phyloP scores from a whole-genome alignment of 2,797 vertebrate species.

The Pseudochirops cupreus region DNA sequence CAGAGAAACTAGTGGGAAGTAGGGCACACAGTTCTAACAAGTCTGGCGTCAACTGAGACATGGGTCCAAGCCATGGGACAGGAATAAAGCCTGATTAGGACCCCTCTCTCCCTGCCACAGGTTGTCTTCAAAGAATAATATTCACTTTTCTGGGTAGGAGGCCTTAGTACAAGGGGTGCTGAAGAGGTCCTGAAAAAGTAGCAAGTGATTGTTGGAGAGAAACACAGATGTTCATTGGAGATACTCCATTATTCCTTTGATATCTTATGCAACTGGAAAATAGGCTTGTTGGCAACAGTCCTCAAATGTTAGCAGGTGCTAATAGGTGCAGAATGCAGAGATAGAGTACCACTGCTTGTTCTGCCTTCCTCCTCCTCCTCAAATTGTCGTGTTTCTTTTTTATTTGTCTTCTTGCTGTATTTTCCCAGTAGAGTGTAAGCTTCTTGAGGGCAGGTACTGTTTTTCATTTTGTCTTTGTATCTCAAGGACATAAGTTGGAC shows the following conservation, averaged over 20 bases:
- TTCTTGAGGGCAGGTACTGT: too few relatives aligned
- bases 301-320: neutral
- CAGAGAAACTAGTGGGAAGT: neutral
- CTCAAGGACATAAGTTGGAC: too few relatives aligned
- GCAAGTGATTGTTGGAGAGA: neutral
- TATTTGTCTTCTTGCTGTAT: too few relatives aligned
- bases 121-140: neutral
- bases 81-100: neutral
- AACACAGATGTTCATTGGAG: neutral
- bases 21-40: neutral
- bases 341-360: too few relatives aligned
- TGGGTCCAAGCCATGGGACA: neutral
- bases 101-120: neutral
- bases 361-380: too few relatives aligned
- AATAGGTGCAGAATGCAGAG: neutral
- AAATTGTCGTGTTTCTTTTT: too few relatives aligned
- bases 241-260: neutral
- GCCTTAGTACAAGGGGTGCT: neutral
- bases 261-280: neutral
- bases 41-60: neutral
- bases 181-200: neutral
- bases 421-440: too few relatives aligned
- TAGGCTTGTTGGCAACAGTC: neutral
- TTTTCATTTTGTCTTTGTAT: too few relatives aligned
- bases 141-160: neutral